A percentile compares a stretch with the other conserved stretches of the same genome.
phyloP scores from a whole-genome alignment of 35 echinoderm and acorn worm genomes.

The Amphiura filiformis region DNA sequence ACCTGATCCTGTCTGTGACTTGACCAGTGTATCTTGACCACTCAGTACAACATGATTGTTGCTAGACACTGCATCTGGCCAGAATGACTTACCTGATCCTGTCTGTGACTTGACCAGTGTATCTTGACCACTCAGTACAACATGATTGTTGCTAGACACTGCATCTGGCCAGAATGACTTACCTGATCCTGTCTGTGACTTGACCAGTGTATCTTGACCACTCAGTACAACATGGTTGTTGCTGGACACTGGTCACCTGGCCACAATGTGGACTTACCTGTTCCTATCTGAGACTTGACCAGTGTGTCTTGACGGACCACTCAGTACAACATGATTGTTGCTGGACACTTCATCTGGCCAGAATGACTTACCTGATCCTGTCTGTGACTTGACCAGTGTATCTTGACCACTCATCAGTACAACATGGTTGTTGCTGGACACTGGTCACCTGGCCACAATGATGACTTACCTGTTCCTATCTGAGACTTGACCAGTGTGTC shows the following conservation, averaged over 20 bases:
- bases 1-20: slow-evolving; percentile 95
- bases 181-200: slow-evolving; percentile 98
- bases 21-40: slow-evolving; percentile 70
- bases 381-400: slow-evolving; percentile 91
- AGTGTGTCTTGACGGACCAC: slow-evolving; percentile 63
- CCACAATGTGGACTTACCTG: slow-evolving; percentile 63
- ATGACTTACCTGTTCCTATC: slow-evolving; percentile 81
- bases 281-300: slow-evolving; percentile 95
- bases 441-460: slow-evolving; percentile 51
- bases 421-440: slow-evolving; percentile 64
- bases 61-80: slow-evolving; percentile 75
- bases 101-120: slow-evolving; percentile 94
- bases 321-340: slow-evolving; percentile 70
- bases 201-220: slow-evolving; percentile 71
- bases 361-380: slow-evolving; percentile 80
- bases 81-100: slow-evolving; percentile 62
- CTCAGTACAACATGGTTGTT: slow-evolving; percentile 17
- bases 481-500: slow-evolving; percentile 94
- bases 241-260: slow-evolving; percentile 81
- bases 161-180: slow-evolving; percentile 10
- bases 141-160: slow-evolving; percentile 68
- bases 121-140: slow-evolving; percentile 63
- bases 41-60: slow-evolving; percentile 56
- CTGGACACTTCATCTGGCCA: no score
- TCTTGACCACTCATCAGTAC: slow-evolving; percentile 27